Percentiles rank a stretch among this genome's conserved stretches.
These are phyloP conservation scores for Rhingia rostrata DNA, from an alignment of 2,888 invertebrate genomes.

Conservation along the genomic window DNA sequence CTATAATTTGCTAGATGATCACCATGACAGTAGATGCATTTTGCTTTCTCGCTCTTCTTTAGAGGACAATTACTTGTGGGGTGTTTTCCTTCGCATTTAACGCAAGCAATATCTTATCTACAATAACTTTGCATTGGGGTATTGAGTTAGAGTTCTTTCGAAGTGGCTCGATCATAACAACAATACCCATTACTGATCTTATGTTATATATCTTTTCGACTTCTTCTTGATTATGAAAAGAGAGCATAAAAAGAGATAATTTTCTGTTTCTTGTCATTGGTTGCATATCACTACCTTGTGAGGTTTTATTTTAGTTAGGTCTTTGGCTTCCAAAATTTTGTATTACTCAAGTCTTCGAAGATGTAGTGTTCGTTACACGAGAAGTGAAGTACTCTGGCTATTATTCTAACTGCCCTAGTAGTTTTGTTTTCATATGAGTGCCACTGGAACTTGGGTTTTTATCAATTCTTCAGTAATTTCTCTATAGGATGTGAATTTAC, in stretches of 20 bases:
- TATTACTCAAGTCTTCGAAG: not conserved
- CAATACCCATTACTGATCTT: no score
- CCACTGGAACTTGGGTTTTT: no score
- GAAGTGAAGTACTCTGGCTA: not conserved
- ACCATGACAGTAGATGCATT: not conserved
- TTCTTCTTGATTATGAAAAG: no score
- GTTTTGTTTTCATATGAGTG: not conserved
- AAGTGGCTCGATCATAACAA: no score
- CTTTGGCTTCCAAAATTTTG: not conserved
- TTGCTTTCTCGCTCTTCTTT: not conserved
- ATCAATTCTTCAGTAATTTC: no score
- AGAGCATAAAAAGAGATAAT: no score
- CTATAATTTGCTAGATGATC: constrained; percentile 1
- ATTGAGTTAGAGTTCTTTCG: no score
- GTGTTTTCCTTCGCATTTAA: constrained; percentile 1
- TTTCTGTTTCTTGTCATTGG: no score
- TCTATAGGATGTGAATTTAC: no score
- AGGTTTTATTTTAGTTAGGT: no score
- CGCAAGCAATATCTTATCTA: not conserved
- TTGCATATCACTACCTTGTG: no score
- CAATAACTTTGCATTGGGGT: not conserved
- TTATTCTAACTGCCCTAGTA: not conserved
- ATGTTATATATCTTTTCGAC: no score
- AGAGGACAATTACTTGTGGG: not conserved
- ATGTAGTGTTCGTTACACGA: not conserved